Base-by-base conservation (phyloP, 1,140 invertebrate genomes). In the Reticulitermes speratus region DNA sequence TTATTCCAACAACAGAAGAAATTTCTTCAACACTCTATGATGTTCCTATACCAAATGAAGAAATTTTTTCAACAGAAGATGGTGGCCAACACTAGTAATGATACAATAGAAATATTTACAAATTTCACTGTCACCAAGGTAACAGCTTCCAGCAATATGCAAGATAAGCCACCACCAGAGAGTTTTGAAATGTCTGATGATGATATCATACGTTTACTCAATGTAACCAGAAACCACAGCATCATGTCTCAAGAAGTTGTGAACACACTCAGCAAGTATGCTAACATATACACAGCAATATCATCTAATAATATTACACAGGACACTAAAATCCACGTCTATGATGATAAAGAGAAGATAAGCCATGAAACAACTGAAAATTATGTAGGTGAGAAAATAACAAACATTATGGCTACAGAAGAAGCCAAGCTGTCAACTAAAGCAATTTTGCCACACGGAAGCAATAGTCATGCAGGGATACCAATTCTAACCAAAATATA, bases 401-500 rank as follows among this genome's bases (percentile, higher is more conserved):
- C 65, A 30, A 75, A 75, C 7, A 30, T 30, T 30, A 75, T 75
- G 14, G n/a, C 12, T 19, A 65, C 65, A 75, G 65, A 75, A 75
- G 65, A 75, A 75, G 65, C n/a, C n/a, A 75, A 75, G 14, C 25
- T 30, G 7, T 75, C 65, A 75, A 75, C 65, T 3, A 75, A 75
- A 75, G n/a, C n/a, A n/a, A 75, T 75, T 75, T 30, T 30, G 6
- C 14, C n/a, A 25, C 65, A 75, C 12, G n/a, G 25, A n/a, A 75
- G 65, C n/a, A 75, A 45, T 32, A 84, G 44, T 44, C 83, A 44
- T 25, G 83, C 44, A 84, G 83, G 83, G 32, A 84, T 84, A 32
- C 83, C 83, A 44, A 44, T 84, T 84, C 83, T 84, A 25, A 84
- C 83, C 12, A 84, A 84, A 44, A 52, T 84, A 84, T 84, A 84